Percentiles rank a stretch among this genome's conserved stretches.
These are phyloP conservation scores for Druceiella hillmani DNA, from an alignment of 2,888 invertebrate species.

Conservation along the genomic window DNA sequence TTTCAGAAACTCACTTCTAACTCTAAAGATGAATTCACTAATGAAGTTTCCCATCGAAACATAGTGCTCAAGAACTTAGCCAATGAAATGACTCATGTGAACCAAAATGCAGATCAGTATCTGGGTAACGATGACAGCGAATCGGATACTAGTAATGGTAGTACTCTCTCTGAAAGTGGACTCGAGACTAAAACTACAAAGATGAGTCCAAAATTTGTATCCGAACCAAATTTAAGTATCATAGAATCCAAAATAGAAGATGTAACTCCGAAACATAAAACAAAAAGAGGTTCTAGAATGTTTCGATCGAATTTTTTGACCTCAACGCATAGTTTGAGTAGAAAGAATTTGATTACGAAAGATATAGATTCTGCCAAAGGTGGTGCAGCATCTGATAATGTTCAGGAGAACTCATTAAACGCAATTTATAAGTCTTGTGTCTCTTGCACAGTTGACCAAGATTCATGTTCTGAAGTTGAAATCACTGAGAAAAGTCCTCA, in stretches of 20 bases:
- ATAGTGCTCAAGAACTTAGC: conserved; percentile 45
- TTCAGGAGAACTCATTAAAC: conserved; percentile 28
- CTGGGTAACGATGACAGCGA: conserved; percentile 37
- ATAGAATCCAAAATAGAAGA: conserved; percentile 31
- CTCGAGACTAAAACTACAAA: conserved; percentile 34
- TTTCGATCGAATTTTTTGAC: conserved; percentile 41
- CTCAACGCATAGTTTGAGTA: conserved; percentile 35
- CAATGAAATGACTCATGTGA: conserved; percentile 34
- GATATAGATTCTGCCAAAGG: conserved; percentile 32
- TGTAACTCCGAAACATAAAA: conserved; percentile 43
- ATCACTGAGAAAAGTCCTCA: background rate
- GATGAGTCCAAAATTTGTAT: conserved; percentile 45
- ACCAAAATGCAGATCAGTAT: conserved; percentile 34
- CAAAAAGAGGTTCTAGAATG: conserved; percentile 35
- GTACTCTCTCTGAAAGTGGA: conserved; percentile 44
- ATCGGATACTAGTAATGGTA: conserved; percentile 43
- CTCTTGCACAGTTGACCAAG: conserved; percentile 40
- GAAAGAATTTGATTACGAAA: conserved; percentile 31
- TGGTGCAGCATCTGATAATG: conserved; percentile 30
- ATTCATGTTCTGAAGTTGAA: conserved; percentile 16
- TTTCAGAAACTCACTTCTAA: too few relatives aligned
- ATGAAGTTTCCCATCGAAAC: conserved; percentile 42
- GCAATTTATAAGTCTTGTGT: conserved; percentile 35
- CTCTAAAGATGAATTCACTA: conserved; percentile 10
- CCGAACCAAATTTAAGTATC: conserved; percentile 44